Base-by-base conservation (phyloP, 2,888 invertebrate species). In the Silvanus unidentatus region DNA sequence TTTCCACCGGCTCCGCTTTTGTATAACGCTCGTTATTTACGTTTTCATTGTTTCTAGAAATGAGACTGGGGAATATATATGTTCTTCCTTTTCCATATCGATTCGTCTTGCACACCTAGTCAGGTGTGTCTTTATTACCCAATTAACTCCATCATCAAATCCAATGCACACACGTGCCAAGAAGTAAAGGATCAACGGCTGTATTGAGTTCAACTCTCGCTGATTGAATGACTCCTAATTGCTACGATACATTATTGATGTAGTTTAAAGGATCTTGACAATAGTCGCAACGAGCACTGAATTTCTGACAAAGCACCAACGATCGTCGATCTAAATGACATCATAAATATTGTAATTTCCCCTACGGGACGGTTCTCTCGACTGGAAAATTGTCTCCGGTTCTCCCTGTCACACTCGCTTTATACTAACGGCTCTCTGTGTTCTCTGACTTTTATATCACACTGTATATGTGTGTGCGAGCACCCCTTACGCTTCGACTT, bases 1-100 rank as follows among this genome's bases (percentile, higher is more conserved):
- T 43, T 48, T 57, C 52, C 58, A n/a, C n/a, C n/a, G n/a, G 58
- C 52, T 59, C 60, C 62, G 62, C 58, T 59, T 63, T 65, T 64
- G 61, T 65, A 63, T n/a, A n/a, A n/a, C 62, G 60, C 62, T 64
- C 63, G 62, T 64, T 67, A 64, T 65, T 68, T 64, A 65, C 66
- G 66, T 67, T 68, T 65, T 66, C 66, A 63, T 68, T 69, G 68
- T 69, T 66, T 67, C 64, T 59, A 64, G 60, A 69, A 70, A 68
- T 68, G 69, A 68, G 63, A 62, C 63, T 59, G 57, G 66, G 66
- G 65, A 67, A 61, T 62, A 62, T 56, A 53, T 50, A 48, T 42
- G 42, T 43, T 22, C 22, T 22, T 5, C n/a, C n/a, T 22, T 22
- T 5, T 22, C 3, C 8, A 22, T 22, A 22, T 22, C 22, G 3